Percentiles rank a stretch among this genome's conserved stretches.
phyloP scores from a whole-genome alignment of 2,113 vertebrate species.

The Lepus timidus region DNA sequence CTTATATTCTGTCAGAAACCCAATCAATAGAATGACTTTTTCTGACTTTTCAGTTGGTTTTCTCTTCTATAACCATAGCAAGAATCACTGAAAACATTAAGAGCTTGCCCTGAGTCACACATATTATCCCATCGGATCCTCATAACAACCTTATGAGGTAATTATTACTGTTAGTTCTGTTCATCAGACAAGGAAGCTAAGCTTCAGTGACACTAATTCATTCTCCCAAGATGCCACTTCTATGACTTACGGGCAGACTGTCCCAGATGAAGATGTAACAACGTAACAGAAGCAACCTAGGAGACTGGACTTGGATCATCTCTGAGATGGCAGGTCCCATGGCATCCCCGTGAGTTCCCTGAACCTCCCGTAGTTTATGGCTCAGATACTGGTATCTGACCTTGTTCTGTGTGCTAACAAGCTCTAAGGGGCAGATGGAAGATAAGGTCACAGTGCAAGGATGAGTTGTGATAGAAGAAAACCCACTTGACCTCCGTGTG shows the following conservation, averaged over 20 bases:
- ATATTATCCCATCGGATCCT: neutral
- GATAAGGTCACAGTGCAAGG: neutral
- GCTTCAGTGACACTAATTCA: neutral
- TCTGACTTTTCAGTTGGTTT: neutral
- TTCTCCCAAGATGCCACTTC: neutral
- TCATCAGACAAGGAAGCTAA: slow-evolving; percentile 24
- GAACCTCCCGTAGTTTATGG: neutral
- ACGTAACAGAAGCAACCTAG: neutral
- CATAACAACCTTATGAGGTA: neutral
- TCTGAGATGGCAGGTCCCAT: neutral
- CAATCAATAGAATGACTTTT: neutral
- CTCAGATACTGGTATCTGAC: neutral
- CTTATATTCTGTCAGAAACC: neutral
- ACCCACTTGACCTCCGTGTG: accelerated
- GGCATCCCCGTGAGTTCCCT: neutral
- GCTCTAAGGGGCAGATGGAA: neutral
- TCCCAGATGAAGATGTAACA: neutral
- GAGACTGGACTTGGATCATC: neutral
- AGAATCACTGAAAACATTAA: neutral
- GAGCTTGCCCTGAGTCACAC: neutral
- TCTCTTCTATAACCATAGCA: neutral
- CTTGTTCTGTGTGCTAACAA: neutral
- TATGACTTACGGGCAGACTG: neutral
- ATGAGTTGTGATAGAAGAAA: neutral
- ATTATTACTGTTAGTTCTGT: neutral